A percentile compares a stretch with the other conserved stretches of the same genome.
These are phyloP conservation scores for Charaxes varanes DNA, from an alignment of 1,140 invertebrate species.

Conservation along the genomic window DNA sequence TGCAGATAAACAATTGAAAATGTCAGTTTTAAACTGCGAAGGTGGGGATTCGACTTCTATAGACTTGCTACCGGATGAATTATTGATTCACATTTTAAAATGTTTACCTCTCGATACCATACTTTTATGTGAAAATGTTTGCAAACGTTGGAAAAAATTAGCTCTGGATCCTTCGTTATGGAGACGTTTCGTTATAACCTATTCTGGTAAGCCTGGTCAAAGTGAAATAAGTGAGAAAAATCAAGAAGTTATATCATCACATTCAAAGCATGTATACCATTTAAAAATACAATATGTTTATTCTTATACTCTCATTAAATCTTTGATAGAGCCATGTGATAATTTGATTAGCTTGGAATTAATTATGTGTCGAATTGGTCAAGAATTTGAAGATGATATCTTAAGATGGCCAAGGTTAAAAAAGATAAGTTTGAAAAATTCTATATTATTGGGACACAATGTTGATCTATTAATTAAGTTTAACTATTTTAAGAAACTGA, in stretches of 20 bases:
- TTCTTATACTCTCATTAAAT: slow-evolving; percentile 43
- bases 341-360: slow-evolving; percentile 55
- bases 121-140: slow-evolving; percentile 47
- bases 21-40: slow-evolving; percentile 25
- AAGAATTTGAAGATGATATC: slow-evolving; percentile 50
- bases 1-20: slow-evolving; percentile 19
- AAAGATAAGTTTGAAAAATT: slow-evolving; percentile 58
- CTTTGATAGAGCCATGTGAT: slow-evolving; percentile 44
- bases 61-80: slow-evolving; percentile 58
- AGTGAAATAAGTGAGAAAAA: slow-evolving; percentile 49
- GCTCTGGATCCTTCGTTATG: slow-evolving; percentile 45
- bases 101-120: slow-evolving; percentile 47
- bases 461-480: slow-evolving; percentile 43
- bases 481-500: slow-evolving; percentile 46
- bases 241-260: slow-evolving; percentile 42
- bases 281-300: slow-evolving; percentile 64
- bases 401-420: slow-evolving; percentile 48
- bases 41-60: slow-evolving; percentile 20
- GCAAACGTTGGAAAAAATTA: slow-evolving; percentile 48
- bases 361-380: slow-evolving; percentile 54
- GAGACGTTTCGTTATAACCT: slow-evolving; percentile 45
- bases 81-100: slow-evolving; percentile 58
- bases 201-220: slow-evolving; percentile 50
- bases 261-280: slow-evolving; percentile 36
- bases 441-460: slow-evolving; percentile 33